Evolutionary conservation across 2,113 vertebrate species (phyloP).

Genomic region (Pipra filicauda): DNA sequence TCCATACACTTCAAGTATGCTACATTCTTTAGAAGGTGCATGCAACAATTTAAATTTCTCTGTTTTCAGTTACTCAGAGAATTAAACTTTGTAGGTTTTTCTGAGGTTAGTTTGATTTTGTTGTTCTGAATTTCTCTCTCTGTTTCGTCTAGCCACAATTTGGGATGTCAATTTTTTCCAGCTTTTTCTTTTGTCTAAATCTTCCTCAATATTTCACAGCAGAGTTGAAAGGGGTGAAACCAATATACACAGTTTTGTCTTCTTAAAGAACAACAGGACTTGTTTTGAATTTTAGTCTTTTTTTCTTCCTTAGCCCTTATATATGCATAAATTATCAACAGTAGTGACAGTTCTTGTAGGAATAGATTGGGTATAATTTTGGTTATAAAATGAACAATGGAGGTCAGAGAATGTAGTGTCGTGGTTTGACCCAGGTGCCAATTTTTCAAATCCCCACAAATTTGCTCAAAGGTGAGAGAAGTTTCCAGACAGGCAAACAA

Average conservation of each 20-base stretch:
- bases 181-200: background rate
- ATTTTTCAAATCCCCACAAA: too few species aligned
- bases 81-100: background rate
- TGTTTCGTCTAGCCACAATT: background rate
- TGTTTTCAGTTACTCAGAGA: background rate
- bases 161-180: background rate
- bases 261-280: background rate
- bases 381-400: background rate
- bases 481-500: too few species aligned
- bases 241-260: background rate
- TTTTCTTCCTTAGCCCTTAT: background rate
- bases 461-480: too few species aligned
- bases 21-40: background rate
- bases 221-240: background rate
- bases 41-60: background rate
- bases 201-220: background rate
- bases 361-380: background rate
- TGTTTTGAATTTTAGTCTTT: background rate
- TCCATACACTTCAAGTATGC: background rate
- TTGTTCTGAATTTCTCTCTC: background rate
- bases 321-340: background rate
- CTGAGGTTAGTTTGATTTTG: background rate
- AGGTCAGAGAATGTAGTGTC: background rate
- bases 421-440: too few species aligned
- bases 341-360: background rate